Evolutionary conservation across 1,140 invertebrate species (phyloP), one percentile per base, ranked within the genome.

Genomic region (Drosophila mojavensis): DNA sequence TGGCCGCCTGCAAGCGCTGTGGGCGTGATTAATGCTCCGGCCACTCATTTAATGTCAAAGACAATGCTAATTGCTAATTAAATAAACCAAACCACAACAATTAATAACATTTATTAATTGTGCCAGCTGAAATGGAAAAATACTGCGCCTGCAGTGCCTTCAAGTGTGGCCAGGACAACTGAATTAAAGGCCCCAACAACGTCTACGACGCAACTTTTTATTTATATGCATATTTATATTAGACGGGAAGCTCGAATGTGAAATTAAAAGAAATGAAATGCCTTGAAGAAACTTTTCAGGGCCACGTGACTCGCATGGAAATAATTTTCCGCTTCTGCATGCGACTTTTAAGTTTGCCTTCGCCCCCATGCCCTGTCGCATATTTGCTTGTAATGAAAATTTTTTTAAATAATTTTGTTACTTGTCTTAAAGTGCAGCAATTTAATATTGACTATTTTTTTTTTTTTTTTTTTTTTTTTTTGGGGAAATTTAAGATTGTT

Each of bases 41-140:
- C 26, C 47, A 66, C 9, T 51, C 61, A 36, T 56, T 69, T 36
- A 45, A 63, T 80, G 62, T 70, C 74, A 63, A 65, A 81, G 61
- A 68, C 67, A 81, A 72, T 59, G 60, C 70, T 86, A 85, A 86
- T 86, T 86, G 73, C 62, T 76, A 75, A 86, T 85, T 75, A 78
- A 81, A 85, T 62, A 20, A 24, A 41, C 33, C 13, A 43, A 9
- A 26, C 43, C 28, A 48, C 30, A 48, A 48, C 48, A 48, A 60
- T 30, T 60, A 33, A 60, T 60, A 60, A 60, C 47, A 60, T 43
- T 60, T 60, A 33, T 20, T 43, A 60, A 26, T 28, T 47, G 43
- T 33, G 15, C 28, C 41, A 47, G 26, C 53, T 20, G 10, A 36
- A 36, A 17, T n/a, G 30, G 53, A 55, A 60, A 45, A 20, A 20